phyloP scores from a whole-genome alignment of 1,140 invertebrate species.

The Harlomillsia oculata region DNA sequence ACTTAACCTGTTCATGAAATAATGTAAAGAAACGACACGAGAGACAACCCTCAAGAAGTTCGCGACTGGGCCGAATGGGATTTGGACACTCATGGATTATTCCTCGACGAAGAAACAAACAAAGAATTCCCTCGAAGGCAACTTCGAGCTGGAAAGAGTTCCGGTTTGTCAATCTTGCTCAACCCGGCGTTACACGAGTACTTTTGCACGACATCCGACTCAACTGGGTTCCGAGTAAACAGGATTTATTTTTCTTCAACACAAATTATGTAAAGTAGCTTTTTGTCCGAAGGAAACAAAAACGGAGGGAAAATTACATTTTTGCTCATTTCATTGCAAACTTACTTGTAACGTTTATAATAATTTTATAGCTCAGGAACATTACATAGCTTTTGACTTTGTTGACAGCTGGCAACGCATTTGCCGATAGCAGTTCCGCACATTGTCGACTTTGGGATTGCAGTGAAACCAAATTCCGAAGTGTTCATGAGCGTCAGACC shows the following conservation, averaged over 20 bases:
- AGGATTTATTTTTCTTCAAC: no score
- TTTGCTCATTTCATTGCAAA: not conserved
- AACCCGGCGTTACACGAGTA: slow-evolving; percentile 20
- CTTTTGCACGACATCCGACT: slow-evolving; percentile 25
- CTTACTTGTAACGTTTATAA: not conserved
- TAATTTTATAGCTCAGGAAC: not conserved
- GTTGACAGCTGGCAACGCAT: slow-evolving; percentile 21
- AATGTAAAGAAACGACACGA: not conserved
- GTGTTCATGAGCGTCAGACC: slow-evolving; percentile 27
- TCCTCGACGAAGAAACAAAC: not conserved
- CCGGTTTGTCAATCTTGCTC: slow-evolving; percentile 12
- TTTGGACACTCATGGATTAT: slow-evolving; percentile 7
- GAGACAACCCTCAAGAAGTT: slow-evolving; percentile 8
- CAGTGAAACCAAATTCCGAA: slow-evolving; percentile 28
- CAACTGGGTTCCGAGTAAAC: slow-evolving; percentile 53
- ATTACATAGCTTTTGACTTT: slow-evolving; percentile 1
- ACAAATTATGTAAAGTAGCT: not conserved
- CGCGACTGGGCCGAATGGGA: slow-evolving; percentile 5
- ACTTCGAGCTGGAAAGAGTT: slow-evolving; percentile 10
- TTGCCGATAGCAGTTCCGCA: slow-evolving; percentile 28
- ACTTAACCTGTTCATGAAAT: no score
- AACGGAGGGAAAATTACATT: slow-evolving; percentile 36
- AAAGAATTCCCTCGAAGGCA: slow-evolving; percentile 12
- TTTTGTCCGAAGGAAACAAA: not conserved
- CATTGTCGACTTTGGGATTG: slow-evolving; percentile 28